Evolutionary conservation across 1,140 invertebrate genomes (phyloP).

Genomic region (Leptonema lineaticorne): DNA sequence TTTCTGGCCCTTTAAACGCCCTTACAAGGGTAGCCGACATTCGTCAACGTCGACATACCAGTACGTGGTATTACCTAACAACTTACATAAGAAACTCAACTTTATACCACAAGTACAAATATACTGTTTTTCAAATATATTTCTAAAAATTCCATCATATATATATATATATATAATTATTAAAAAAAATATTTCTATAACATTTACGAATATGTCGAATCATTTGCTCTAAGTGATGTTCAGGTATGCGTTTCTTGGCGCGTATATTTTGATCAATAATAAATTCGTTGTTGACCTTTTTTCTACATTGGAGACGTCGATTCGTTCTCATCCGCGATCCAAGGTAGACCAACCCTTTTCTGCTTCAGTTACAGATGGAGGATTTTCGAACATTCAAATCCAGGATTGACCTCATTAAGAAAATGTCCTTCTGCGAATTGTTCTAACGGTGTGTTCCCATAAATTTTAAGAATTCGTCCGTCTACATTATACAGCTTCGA

Average conservation of each 20-base stretch:
- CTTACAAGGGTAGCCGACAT: conserved; percentile 13
- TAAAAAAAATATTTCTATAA: no score
- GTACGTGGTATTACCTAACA: conserved; percentile 11
- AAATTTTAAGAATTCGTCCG: no score
- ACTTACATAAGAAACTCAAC: conserved; percentile 18
- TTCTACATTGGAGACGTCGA: background rate
- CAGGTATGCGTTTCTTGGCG: background rate
- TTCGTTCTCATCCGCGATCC: no score
- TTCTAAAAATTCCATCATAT: no score
- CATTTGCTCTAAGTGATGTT: background rate
- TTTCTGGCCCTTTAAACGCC: background rate
- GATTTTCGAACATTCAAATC: background rate
- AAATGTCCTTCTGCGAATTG: conserved; percentile 2
- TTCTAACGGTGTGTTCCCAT: no score
- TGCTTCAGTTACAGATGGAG: background rate
- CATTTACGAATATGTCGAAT: background rate
- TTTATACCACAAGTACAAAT: background rate
- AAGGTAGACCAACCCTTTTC: no score
- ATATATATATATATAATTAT: no score
- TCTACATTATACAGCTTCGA: no score
- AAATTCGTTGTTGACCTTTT: background rate
- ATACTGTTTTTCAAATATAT: background rate
- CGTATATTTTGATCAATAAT: background rate
- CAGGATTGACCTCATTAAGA: background rate
- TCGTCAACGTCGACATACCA: conserved; percentile 23